A percentile compares a stretch with the other conserved stretches of the same genome.
phyloP scores from a whole-genome alignment of 2,113 vertebrate genomes.

The Spilogale gracilis region DNA sequence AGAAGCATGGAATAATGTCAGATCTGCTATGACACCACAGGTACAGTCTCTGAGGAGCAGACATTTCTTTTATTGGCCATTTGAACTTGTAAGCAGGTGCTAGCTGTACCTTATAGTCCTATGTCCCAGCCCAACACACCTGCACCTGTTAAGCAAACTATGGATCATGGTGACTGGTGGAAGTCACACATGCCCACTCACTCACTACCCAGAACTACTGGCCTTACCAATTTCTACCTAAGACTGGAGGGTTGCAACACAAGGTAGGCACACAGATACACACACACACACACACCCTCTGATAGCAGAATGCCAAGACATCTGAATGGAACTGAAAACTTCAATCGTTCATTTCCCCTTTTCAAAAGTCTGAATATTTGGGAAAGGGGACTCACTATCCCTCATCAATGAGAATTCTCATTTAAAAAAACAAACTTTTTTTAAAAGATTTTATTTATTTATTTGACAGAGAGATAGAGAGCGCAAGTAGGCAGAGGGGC shows the following conservation, averaged over 20 bases:
- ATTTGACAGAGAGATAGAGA: too few relatives aligned
- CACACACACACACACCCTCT: background rate
- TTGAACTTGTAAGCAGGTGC: background rate
- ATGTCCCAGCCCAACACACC: background rate
- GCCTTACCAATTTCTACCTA: background rate
- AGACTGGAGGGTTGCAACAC: background rate
- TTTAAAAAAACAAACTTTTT: background rate
- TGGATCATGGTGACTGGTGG: background rate
- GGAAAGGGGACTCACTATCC: constrained; percentile 10
- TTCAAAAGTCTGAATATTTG: constrained; percentile 50
- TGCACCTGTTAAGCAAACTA: background rate
- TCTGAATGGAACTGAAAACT: constrained; percentile 59
- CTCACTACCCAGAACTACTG: rapidly evolving
- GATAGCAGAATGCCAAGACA: constrained; percentile 28
- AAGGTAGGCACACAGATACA: background rate
- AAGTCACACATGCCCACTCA: background rate
- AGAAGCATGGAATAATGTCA: background rate
- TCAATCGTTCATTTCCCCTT: constrained; percentile 48
- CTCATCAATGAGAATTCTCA: background rate
- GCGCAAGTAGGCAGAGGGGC: too few relatives aligned
- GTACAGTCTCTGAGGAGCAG: background rate
- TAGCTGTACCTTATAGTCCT: background rate
- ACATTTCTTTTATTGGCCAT: background rate
- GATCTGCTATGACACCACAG: background rate
- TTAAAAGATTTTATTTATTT: too few relatives aligned